Evolutionary conservation across 2,113 vertebrate species (phyloP).

Genomic region (Bettongia penicillata): DNA sequence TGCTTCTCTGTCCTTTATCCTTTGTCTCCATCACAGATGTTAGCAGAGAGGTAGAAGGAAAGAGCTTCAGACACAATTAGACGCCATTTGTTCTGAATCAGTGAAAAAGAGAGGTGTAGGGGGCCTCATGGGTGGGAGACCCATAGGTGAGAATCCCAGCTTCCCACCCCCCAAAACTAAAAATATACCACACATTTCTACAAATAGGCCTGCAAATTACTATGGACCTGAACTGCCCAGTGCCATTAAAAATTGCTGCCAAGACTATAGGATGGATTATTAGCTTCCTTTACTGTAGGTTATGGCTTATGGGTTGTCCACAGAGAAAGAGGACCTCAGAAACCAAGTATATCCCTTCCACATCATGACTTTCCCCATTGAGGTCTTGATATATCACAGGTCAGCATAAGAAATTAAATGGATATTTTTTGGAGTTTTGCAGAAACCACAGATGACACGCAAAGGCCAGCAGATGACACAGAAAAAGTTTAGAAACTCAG

Average conservation of each 20-base stretch:
- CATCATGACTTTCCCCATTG: no score
- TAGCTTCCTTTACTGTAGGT: neutral
- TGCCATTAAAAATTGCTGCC: conserved; percentile 15
- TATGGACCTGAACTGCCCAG: neutral
- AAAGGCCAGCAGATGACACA: no score
- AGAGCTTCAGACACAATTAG: conserved; percentile 4
- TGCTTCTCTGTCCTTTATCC: conserved; percentile 61
- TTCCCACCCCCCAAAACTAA: conserved; percentile 15
- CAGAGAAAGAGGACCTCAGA: neutral
- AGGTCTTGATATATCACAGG: no score
- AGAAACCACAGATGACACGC: no score
- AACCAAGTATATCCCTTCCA: neutral
- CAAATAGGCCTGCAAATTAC: neutral
- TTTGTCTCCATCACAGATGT: conserved; percentile 29
- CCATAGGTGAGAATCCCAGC: conserved; percentile 2
- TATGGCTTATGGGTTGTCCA: neutral
- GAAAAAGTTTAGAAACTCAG: no score
- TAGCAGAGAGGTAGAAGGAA: conserved; percentile 15
- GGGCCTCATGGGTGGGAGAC: conserved; percentile 49
- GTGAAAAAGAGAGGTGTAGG: neutral
- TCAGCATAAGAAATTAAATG: no score
- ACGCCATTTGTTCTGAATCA: conserved; percentile 49
- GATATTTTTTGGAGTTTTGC: no score
- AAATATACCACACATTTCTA: neutral
- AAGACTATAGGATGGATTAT: neutral